Percentiles rank a stretch among this genome's conserved stretches.
phyloP scores from a whole-genome alignment of 2,113 vertebrate genomes.

The Polyodon spathula region DNA sequence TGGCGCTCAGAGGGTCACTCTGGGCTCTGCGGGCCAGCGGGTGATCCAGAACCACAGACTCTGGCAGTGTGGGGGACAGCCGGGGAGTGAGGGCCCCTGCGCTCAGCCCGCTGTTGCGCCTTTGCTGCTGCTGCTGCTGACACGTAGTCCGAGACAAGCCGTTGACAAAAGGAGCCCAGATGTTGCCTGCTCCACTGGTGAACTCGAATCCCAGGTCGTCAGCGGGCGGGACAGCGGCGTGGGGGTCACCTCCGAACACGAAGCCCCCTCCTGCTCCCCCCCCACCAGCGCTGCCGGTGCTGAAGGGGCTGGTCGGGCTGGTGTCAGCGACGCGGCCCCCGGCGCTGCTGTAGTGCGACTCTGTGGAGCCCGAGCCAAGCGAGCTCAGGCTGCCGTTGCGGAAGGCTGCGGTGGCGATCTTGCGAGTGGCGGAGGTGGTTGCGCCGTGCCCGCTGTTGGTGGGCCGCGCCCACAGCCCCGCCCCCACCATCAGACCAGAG shows the following conservation, averaged over 20 bases:
- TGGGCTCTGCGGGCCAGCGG: constrained; percentile 72
- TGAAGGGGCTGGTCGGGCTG: constrained; percentile 71
- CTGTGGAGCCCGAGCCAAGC: constrained; percentile 39
- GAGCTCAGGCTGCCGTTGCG: constrained; percentile 48
- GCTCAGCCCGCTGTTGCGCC: constrained; percentile 60
- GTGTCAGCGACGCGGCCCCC: constrained; percentile 33
- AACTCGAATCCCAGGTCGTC: constrained; percentile 86
- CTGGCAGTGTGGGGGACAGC: constrained; percentile 60
- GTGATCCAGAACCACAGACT: constrained; percentile 61
- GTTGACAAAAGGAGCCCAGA: constrained; percentile 80
- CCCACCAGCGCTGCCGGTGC: constrained; percentile 58
- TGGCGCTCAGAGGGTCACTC: constrained; percentile 72
- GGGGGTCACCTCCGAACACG: constrained; percentile 56
- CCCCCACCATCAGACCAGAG: constrained; percentile 51
- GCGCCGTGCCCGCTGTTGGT: constrained; percentile 31
- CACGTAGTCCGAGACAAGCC: constrained; percentile 40
- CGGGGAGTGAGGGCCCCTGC: constrained; percentile 60
- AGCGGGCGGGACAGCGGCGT: constrained; percentile 38
- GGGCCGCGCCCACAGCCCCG: constrained; percentile 75
- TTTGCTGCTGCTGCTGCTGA: constrained; percentile 49
- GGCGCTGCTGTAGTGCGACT: constrained; percentile 52
- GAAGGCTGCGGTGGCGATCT: constrained; percentile 24
- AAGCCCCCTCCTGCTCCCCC: constrained; percentile 51
- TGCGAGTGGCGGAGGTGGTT: constrained; percentile 34
- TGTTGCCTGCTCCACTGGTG: constrained; percentile 55